phyloP scores from a whole-genome alignment of 2,113 vertebrate species.

The Dicrurus megarhynchus region DNA sequence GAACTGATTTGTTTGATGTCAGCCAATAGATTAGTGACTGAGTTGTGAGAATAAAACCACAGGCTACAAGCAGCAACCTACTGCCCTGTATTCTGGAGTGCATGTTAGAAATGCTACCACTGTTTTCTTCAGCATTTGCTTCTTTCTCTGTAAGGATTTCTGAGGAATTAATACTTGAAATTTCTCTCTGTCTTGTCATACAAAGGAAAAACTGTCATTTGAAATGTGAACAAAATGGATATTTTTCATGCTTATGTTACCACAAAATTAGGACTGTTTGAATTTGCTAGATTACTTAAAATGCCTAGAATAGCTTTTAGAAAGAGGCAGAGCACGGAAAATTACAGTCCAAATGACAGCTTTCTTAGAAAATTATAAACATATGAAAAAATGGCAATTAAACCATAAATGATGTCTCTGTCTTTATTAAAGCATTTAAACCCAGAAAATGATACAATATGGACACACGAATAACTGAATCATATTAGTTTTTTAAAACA shows the following conservation, averaged over 20 bases:
- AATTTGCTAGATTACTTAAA: conserved; percentile 28
- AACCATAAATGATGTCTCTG: background rate
- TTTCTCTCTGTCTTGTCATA: background rate
- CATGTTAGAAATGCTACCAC: background rate
- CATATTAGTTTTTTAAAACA: background rate
- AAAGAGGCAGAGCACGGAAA: conserved; percentile 20
- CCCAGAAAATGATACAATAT: background rate
- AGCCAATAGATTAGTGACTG: background rate
- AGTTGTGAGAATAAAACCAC: background rate
- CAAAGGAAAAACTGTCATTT: background rate
- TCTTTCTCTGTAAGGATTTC: background rate
- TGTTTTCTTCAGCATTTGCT: background rate
- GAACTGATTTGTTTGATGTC: background rate
- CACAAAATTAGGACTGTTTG: conserved; percentile 13
- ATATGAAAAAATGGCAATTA: conserved; percentile 1
- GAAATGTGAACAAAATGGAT: conserved; percentile 1
- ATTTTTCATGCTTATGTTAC: conserved; percentile 25
- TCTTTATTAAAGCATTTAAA: background rate
- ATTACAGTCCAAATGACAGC: background rate
- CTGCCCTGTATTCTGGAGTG: background rate
- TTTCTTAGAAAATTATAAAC: background rate
- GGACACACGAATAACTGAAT: background rate
- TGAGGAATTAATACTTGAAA: background rate
- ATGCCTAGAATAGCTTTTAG: background rate
- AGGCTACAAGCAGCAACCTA: background rate